A percentile compares a stretch with the other conserved stretches of the same genome.
Evolutionary conservation across 2,888 invertebrate genomes (phyloP).

Genomic region (Pristionchus arcanus): DNA sequence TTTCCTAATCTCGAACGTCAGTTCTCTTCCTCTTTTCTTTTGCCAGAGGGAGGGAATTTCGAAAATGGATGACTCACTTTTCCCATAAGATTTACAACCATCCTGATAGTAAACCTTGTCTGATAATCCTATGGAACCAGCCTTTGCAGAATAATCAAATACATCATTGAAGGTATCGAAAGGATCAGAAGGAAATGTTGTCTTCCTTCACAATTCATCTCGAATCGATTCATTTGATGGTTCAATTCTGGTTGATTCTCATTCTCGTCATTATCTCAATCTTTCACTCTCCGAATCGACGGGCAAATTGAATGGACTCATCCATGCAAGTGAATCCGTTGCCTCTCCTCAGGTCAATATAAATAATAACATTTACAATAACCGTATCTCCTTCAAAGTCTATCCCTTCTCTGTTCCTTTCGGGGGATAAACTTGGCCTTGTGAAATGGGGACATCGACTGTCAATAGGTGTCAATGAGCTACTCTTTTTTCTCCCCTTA

Average conservation of each 20-base stretch:
- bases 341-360: constrained; percentile 39
- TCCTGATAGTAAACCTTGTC: background rate
- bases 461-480: constrained; percentile 53
- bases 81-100: background rate
- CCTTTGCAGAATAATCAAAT: background rate
- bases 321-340: constrained; percentile 61
- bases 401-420: background rate
- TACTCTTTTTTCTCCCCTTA: constrained; percentile 16
- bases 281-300: constrained; percentile 74
- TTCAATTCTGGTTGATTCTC: constrained; percentile 71
- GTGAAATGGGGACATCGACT: constrained; percentile 29
- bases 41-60: background rate
- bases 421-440: constrained; percentile 14
- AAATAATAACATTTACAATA: background rate
- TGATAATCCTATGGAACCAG: background rate
- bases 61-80: background rate
- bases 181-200: constrained; percentile 62
- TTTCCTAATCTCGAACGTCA: background rate
- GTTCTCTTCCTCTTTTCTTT: background rate
- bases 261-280: constrained; percentile 69
- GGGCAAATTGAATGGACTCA: constrained; percentile 70
- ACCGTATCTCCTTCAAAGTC: background rate
- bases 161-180: constrained; percentile 50
- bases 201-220: constrained; percentile 77
- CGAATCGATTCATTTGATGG: constrained; percentile 73